phyloP scores from a whole-genome alignment of 2,113 vertebrate species.

The Alethe castanea region DNA sequence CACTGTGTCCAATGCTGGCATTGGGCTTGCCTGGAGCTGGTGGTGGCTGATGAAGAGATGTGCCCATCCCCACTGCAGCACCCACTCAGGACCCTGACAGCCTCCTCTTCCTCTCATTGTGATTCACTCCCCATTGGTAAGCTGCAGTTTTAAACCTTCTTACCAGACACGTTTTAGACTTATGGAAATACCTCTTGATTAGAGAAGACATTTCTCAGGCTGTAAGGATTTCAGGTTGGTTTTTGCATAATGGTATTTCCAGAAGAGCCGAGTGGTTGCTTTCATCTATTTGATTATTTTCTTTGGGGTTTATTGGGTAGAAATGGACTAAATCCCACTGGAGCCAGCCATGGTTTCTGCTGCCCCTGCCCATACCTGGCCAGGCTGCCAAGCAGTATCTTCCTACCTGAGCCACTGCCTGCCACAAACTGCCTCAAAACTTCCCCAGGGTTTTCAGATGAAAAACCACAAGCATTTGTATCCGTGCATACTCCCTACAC shows the following conservation, averaged over 20 bases:
- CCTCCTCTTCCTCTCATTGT: not conserved
- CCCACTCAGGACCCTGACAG: rapidly evolving
- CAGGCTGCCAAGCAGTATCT: not conserved
- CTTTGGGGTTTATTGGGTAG: not conserved
- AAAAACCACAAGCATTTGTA: not conserved
- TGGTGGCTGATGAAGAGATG: not conserved
- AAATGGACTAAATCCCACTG: not conserved
- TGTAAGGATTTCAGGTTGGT: not conserved
- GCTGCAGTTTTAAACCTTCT: not conserved
- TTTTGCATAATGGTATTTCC: not conserved
- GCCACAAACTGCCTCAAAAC: not conserved
- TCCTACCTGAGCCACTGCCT: not conserved
- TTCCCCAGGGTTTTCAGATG: not conserved
- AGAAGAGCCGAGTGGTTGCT: not conserved
- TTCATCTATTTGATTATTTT: not conserved
- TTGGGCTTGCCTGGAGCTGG: not conserved
- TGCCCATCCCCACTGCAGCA: not conserved
- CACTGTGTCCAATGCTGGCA: rapidly evolving
- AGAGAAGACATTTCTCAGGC: not conserved
- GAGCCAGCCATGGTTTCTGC: not conserved
- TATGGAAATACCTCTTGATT: not conserved
- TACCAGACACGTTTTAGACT: not conserved
- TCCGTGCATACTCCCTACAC: rapidly evolving
- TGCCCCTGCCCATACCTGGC: rapidly evolving
- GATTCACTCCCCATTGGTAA: not conserved